Percentiles rank a stretch among this genome's conserved stretches.
Evolutionary conservation across 2,888 invertebrate species (phyloP).

Genomic region (Hipparchia semele): DNA sequence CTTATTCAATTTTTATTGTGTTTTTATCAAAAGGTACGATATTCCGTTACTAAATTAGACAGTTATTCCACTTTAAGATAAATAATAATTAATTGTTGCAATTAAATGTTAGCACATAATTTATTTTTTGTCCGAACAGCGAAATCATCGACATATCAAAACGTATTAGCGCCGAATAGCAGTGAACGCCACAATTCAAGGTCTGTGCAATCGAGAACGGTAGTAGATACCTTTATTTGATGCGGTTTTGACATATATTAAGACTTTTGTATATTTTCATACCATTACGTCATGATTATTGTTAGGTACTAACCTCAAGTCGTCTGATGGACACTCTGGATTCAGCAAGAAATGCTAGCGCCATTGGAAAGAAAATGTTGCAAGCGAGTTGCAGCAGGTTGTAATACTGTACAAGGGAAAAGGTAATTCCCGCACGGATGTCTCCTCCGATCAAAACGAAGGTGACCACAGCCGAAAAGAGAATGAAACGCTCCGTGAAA

Average conservation of each 20-base stretch:
- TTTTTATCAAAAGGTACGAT: no score
- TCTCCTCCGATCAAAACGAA: conserved; percentile 87
- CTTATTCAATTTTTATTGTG: no score
- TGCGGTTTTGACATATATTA: not conserved
- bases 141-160: no score
- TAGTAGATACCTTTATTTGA: not conserved
- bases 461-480: conserved; percentile 90
- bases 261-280: not conserved
- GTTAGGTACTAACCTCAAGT: conserved; percentile 77
- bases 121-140: no score
- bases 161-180: no score
- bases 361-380: conserved; percentile 86
- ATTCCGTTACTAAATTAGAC: no score
- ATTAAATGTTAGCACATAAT: no score
- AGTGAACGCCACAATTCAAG: not conserved
- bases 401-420: conserved; percentile 90
- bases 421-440: conserved; percentile 86
- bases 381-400: conserved; percentile 87
- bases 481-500: conserved; percentile 92
- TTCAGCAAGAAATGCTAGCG: conserved; percentile 84
- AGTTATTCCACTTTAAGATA: no score
- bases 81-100: no score
- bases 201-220: not conserved
- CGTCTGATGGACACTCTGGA: conserved; percentile 85
- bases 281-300: not conserved